Base-by-base conservation (phyloP, 2,797 vertebrate genomes). In the Falco peregrinus region DNA sequence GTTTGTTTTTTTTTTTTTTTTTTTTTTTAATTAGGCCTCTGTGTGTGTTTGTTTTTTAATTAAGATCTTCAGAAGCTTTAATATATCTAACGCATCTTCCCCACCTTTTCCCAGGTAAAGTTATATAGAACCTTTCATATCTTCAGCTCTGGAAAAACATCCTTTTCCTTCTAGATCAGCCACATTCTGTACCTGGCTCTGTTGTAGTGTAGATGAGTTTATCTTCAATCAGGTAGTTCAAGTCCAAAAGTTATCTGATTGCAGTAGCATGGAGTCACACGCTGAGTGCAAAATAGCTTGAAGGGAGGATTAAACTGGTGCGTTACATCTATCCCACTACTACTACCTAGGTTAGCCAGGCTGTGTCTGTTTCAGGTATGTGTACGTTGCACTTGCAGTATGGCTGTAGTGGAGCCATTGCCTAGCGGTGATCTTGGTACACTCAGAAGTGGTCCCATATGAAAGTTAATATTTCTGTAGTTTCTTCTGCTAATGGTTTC, bases 401-500 rank as follows among this genome's bases (percentile, higher is more conserved):
- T 15, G 61, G 28, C 39, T 60, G 22, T 24, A 26, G n/a, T 50
- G 53, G 57, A 71, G 47, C 41, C 41, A 37, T 61, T 81, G 89
- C 74, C 50, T 86, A 37, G 64, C 15, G 21, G 16, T 64, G 54
- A 24, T 57, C 48, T 88, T 65, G 11, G 51, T 70, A 70, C 8
- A 17, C 16, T 88, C 28, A 59, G 39, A 92, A 95, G 60, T 56
- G 25, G 25, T 84, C 86, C 67, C 50, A 50, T 73, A 33, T 81
- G 65, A 70, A 86, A 86, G 31, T 86, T 84, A 76, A 7, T 81
- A 64, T 88, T 95, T 89, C 70, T 80, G 6, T 74, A 39, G 41
- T 67, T 80, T 75, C 64, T 68, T 57, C 79, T 76, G 47, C n/a
- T 76, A 91, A 90, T 94, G 75, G 68, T 67, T 97, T 94, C 89